These are phyloP conservation scores for Plotosus lineatus DNA, from an alignment of 2,113 vertebrate genomes.

Conservation along the genomic window DNA sequence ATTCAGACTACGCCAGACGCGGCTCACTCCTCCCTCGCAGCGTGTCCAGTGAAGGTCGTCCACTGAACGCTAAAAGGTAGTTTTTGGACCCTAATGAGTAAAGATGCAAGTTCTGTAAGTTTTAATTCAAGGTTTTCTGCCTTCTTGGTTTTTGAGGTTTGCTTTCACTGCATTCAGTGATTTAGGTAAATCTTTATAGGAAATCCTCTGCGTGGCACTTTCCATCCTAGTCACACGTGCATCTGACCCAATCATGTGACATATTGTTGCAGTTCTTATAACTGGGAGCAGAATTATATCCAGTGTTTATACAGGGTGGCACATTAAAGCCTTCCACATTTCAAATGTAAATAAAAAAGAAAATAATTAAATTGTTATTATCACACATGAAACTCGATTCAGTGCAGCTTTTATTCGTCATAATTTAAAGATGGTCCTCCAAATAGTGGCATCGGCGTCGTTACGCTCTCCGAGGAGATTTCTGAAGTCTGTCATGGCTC, in stretches of 20 bases:
- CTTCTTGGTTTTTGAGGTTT: background rate
- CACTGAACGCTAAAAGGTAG: constrained; percentile 86
- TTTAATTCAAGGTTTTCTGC: background rate
- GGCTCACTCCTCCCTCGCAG: constrained; percentile 89
- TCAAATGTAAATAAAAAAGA: no score
- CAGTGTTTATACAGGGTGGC: no score
- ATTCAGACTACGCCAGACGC: constrained; percentile 81
- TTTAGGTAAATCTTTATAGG: background rate
- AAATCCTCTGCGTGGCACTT: background rate
- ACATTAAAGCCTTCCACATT: no score
- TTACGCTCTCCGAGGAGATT: no score
- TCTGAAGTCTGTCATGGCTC: no score
- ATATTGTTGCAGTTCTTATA: background rate
- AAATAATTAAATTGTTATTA: no score
- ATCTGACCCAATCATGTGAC: background rate
- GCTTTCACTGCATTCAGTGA: background rate
- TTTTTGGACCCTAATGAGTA: background rate
- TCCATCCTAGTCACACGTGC: background rate
- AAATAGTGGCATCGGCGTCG: no score
- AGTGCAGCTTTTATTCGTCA: no score
- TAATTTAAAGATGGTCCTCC: no score
- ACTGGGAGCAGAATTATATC: no score
- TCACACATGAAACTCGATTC: no score
- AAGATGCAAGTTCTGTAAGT: background rate
- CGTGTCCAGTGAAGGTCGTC: constrained; percentile 94